Percentiles rank a stretch among this genome's conserved stretches.
phyloP scores from a whole-genome alignment of 2,888 invertebrate species.

The Drosophila yooni region DNA sequence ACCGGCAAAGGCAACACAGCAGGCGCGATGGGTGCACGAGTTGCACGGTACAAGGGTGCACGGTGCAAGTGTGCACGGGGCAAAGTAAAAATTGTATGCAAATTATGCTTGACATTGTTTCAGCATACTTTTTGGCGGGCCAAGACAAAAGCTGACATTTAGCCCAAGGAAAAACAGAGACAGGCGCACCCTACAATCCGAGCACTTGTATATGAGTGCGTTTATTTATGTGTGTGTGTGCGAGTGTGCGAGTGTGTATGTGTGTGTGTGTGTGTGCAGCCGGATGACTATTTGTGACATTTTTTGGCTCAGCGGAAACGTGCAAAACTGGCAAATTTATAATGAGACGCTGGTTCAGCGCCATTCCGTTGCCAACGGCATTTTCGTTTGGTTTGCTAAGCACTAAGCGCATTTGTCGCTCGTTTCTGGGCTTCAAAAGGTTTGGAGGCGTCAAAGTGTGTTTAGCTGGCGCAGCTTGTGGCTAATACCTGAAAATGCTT shows the following conservation, averaged over 20 bases:
- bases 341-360: conserved; percentile 72
- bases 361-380: conserved; percentile 65
- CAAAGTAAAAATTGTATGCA: conserved; percentile 71
- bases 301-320: conserved; percentile 75
- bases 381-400: conserved; percentile 66
- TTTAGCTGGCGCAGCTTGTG: conserved; percentile 53
- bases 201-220: background rate
- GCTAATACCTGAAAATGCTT: conserved; percentile 75
- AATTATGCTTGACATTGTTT: conserved; percentile 80
- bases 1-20: conserved; percentile 54
- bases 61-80: conserved; percentile 4
- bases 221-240: background rate
- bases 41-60: background rate
- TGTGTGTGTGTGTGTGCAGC: conserved; percentile 32
- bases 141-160: conserved; percentile 81
- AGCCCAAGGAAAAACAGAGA: conserved; percentile 73
- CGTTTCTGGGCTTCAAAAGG: conserved; percentile 48
- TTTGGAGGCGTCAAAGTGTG: conserved; percentile 53
- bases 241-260: background rate
- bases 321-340: conserved; percentile 81
- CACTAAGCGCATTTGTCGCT: conserved; percentile 74
- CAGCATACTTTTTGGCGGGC: conserved; percentile 77
- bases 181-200: conserved; percentile 22
- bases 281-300: conserved; percentile 73
- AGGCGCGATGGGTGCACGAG: conserved; percentile 13